phyloP scores from a whole-genome alignment of 2,888 invertebrate genomes.

The Watsonalla cultraria region DNA sequence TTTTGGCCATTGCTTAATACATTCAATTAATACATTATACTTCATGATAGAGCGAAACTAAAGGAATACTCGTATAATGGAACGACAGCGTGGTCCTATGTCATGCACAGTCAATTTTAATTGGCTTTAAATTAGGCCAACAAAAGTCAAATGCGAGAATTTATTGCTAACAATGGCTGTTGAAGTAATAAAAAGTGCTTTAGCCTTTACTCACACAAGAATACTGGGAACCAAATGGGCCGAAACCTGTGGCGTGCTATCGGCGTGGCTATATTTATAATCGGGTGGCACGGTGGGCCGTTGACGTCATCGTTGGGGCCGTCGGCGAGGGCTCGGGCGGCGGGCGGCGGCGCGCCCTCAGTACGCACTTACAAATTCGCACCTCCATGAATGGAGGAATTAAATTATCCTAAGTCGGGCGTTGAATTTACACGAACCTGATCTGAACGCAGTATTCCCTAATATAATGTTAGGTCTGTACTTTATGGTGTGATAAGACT shows the following conservation, averaged over 20 bases:
- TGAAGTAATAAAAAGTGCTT: constrained; percentile 13
- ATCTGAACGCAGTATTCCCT: constrained; percentile 44
- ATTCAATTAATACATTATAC: too few relatives aligned
- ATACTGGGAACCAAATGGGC: constrained; percentile 42
- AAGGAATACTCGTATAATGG: neutral
- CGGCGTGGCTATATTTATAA: constrained; percentile 71
- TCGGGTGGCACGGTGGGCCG: constrained; percentile 64
- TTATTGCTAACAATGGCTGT: constrained; percentile 1
- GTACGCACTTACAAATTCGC: constrained; percentile 76
- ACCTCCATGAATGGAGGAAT: constrained; percentile 74
- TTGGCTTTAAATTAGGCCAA: neutral
- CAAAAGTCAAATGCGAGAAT: neutral
- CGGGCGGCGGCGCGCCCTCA: constrained; percentile 53
- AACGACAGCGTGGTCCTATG: constrained; percentile 6
- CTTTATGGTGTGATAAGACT: too few relatives aligned
- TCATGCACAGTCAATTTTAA: neutral
- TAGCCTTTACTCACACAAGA: constrained; percentile 22
- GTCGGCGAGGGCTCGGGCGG: constrained; percentile 31
- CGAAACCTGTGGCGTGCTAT: constrained; percentile 73
- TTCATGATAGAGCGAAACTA: too few relatives aligned
- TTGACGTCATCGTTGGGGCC: constrained; percentile 67
- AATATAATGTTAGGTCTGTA: constrained; percentile 5
- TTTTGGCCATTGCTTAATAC: too few relatives aligned
- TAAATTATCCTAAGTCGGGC: constrained; percentile 60
- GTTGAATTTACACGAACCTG: constrained; percentile 53